Evolutionary conservation across 2,113 vertebrate genomes (phyloP), one percentile per base, ranked within the genome.

Genomic region (Corythornis cristatus): DNA sequence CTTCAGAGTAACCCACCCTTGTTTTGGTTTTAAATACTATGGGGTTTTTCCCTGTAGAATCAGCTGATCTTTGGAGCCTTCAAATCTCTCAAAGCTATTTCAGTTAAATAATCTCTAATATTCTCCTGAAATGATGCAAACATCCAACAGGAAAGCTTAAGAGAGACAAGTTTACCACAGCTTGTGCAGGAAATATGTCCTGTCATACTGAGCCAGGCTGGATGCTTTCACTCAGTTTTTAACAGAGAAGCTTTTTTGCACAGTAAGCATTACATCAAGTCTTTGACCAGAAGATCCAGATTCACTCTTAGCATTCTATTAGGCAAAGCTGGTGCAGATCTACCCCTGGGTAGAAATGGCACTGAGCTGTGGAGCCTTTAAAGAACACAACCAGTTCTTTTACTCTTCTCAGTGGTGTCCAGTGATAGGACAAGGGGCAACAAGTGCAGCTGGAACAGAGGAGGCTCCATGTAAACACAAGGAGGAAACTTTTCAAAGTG

Each of bases 11-110:
- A 91, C 83, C 46, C 50, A 88, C 78, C 46, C 50, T 89, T 95
- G 50, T 56, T 96, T 95, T 61, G 65, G 46, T 81, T 95, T 93
- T 75, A 92, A 92, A 81, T 73, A 61, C 43, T 72, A 50, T 6
- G 37, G 37, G 37, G 60, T 37, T 83, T 94, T 92, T 81, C 67
- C 57, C 54, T 71, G 53, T 87, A 54, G 80, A 86, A 84, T 82
- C 93, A 83, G 61, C 61, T 83, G 72, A 67, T 86, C 66, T 88
- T 88, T 4, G 2, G 56, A 94, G 46, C 40, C 66, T 76, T 74
- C 43, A 88, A 88, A 88, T 64, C 42, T 92, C 58, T 64, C 79
- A 77, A 88, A 93, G 54, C 5, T 53, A 35, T 33, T 96, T 85
- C 54, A 51, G 72, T 90, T 76, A 82, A 92, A 89, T 86, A 89